Evolutionary conservation across 2,113 vertebrate species (phyloP), one percentile per base, ranked within the genome.

Genomic region (Ameiurus melas): DNA sequence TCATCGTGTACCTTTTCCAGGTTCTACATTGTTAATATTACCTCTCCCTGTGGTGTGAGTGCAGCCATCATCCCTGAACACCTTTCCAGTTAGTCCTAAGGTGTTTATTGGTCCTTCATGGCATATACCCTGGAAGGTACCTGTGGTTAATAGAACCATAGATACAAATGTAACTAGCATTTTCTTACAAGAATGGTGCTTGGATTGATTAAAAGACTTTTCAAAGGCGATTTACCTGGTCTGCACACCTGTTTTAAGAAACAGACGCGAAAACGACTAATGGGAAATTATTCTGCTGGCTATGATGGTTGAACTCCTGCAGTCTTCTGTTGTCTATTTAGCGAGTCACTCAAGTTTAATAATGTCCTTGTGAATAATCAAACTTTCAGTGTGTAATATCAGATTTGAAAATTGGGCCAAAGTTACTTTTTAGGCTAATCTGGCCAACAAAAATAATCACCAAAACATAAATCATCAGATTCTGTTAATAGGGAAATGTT

Each of bases 271-370:
- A 68, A 68, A 51, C 13, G 39, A n/a, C 13, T 19, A 62, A n/a
- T 85, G 55, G n/a, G 53, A 75, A 86, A 57, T 78, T 60, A 75
- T 77, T 47, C 33, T 51, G 36, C 57, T 64, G 55, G 71, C 58
- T 62, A 22, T 64, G 58, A 86, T 22, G 85, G 36, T 64, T 62
- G 39, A 78, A 43, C 57, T 36, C 16, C 14, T 27, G 57, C 57
- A 19, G 7, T 66, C n/a, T 83, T 12, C 51, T 79, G 43, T n/a
- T 64, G 27, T 78, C 78, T 20, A 22, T 58, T 36, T 71, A 58
- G 33, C 33, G 22, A 80, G 20, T 66, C 78, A 25, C 86, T 82
- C 33, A 43, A 6, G 39, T 60, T 47, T 73, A 57, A 81, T 39
- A 16, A 55, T 57, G n/a, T 27, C 68, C 77, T 55, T 43, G 47